Evolutionary conservation across 2,888 invertebrate species (phyloP).

Genomic region (Pocota personata): DNA sequence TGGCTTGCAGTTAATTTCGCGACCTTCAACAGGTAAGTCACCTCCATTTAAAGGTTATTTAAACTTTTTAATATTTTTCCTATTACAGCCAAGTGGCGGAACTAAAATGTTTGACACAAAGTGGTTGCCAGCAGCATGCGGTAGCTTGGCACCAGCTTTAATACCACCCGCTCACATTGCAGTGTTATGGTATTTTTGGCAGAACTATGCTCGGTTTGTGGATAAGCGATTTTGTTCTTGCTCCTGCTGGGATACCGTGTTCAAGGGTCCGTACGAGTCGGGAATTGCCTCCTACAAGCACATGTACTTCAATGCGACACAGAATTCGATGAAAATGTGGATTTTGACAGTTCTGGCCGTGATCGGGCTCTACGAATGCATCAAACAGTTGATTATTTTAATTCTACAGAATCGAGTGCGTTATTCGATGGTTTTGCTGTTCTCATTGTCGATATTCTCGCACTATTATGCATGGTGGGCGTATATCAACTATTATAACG

Average conservation of each 20-base stretch:
- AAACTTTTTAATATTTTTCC: background rate
- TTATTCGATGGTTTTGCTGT: conserved; percentile 86
- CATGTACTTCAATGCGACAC: conserved; percentile 88
- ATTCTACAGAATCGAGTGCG: conserved; percentile 84
- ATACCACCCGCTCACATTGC: conserved; percentile 86
- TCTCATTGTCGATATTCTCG: conserved; percentile 86
- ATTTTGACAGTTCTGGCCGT: conserved; percentile 85
- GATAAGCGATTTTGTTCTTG: conserved; percentile 87
- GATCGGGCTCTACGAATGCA: conserved; percentile 86
- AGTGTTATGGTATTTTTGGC: conserved; percentile 87
- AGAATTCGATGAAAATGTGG: conserved; percentile 88
- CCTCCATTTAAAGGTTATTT: background rate
- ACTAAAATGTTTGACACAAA: conserved; percentile 80
- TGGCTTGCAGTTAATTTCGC: conserved; percentile 28
- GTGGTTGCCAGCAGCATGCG: conserved; percentile 82
- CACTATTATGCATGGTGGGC: conserved; percentile 89
- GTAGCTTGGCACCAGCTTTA: conserved; percentile 83
- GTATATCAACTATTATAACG: conserved; percentile 88
- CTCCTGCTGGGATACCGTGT: conserved; percentile 90
- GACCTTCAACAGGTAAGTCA: conserved; percentile 45
- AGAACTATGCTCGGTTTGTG: conserved; percentile 86
- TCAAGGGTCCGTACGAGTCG: conserved; percentile 89
- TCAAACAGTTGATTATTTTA: conserved; percentile 84
- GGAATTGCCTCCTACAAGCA: conserved; percentile 89
- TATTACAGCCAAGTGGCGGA: conserved; percentile 9